A percentile compares a stretch with the other conserved stretches of the same genome.
These are phyloP conservation scores for Varecia variegata DNA, from an alignment of 2,797 vertebrate species.

Conservation along the genomic window DNA sequence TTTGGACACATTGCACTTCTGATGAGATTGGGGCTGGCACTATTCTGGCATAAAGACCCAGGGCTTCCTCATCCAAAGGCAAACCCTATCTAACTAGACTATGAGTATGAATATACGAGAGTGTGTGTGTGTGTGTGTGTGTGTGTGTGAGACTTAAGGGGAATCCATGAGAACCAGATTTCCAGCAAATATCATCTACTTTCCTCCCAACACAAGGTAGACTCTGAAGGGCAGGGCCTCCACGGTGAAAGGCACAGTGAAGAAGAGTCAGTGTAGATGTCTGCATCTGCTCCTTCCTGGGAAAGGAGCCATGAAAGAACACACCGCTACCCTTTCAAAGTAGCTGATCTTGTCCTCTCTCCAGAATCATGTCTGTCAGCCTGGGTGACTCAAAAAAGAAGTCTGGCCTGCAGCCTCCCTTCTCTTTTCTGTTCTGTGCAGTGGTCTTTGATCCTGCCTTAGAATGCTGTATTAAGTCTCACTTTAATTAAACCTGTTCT, in stretches of 20 bases:
- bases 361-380: not conserved
- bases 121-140: accelerated
- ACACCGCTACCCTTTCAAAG: not conserved
- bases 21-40: not conserved
- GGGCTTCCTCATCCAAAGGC: not conserved
- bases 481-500: conserved; percentile 38
- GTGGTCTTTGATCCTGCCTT: not conserved
- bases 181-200: not conserved
- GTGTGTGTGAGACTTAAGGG: not conserved
- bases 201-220: not conserved
- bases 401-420: not conserved
- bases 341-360: not conserved
- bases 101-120: not conserved
- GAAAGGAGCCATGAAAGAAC: not conserved
- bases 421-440: not conserved
- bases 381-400: not conserved
- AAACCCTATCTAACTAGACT: not conserved
- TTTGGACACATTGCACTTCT: not conserved
- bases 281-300: not conserved
- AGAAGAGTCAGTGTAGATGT: not conserved
- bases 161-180: not conserved
- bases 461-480: not conserved
- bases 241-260: not conserved
- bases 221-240: not conserved
- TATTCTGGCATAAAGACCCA: not conserved